phyloP scores from a whole-genome alignment of 2,888 invertebrate genomes.

The Cryptocheilus praepositus region DNA sequence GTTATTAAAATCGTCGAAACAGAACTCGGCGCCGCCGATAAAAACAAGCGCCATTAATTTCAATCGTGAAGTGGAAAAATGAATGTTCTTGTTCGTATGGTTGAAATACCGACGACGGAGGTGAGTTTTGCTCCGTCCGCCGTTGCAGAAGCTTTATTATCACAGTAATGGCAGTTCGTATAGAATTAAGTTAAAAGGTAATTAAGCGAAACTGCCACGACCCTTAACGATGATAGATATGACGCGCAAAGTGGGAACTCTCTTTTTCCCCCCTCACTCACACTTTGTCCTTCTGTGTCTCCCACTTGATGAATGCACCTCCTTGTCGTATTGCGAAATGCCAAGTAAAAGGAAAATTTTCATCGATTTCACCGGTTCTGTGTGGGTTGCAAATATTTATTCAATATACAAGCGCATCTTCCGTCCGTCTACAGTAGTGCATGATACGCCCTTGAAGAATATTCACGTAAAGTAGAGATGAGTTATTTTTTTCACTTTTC shows the following conservation, averaged over 20 bases:
- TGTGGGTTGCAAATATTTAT: too few relatives aligned
- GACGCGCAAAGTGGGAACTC: conserved; percentile 23
- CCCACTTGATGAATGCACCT: too few relatives aligned
- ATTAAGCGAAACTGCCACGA: conserved; percentile 51
- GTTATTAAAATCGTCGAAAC: conserved; percentile 11
- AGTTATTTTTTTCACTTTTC: too few relatives aligned
- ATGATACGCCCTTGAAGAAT: too few relatives aligned
- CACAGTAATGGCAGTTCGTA: conserved; percentile 42
- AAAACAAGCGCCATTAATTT: conserved; percentile 35
- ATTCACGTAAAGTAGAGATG: too few relatives aligned
- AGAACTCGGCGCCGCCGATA: conserved; percentile 15
- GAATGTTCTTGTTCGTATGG: conserved; percentile 15
- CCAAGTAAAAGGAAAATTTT: too few relatives aligned
- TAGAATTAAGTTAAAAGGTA: conserved; percentile 58
- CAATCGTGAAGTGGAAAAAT: conserved; percentile 21
- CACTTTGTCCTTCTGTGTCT: background rate
- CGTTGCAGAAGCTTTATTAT: conserved; percentile 25
- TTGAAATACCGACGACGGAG: conserved; percentile 5
- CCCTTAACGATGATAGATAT: conserved; percentile 58
- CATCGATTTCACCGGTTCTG: too few relatives aligned
- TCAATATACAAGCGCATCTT: too few relatives aligned
- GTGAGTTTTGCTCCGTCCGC: background rate
- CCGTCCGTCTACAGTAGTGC: too few relatives aligned
- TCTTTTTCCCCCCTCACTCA: background rate
- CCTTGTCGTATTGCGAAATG: too few relatives aligned